These are phyloP conservation scores for Luidia sarsii DNA, from an alignment of 53 echinoderm and acorn worm genomes.

Conservation along the genomic window DNA sequence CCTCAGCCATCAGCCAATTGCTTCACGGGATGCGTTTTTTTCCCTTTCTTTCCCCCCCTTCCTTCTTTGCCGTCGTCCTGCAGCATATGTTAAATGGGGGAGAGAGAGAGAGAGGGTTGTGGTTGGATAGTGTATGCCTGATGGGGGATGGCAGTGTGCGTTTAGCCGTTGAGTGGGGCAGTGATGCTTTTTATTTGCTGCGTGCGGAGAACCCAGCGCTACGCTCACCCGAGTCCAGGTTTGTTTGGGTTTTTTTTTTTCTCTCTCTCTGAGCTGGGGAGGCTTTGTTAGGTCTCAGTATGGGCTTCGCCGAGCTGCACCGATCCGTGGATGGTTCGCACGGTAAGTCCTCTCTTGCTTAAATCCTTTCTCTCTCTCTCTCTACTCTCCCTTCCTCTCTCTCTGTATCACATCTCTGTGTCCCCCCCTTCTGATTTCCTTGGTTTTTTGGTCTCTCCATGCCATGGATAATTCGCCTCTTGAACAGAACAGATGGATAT, in stretches of 20 bases:
- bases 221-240: too few relatives aligned
- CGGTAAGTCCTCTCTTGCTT: conserved; percentile 8
- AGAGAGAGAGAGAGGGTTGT: not conserved
- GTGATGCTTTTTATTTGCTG: too few relatives aligned
- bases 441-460: too few relatives aligned
- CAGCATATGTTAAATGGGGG: not conserved
- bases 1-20: conserved; percentile 40
- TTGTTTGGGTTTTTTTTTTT: conserved; percentile 9
- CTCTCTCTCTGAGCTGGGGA: too few relatives aligned
- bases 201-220: too few relatives aligned
- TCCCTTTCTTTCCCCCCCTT: not conserved
- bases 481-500: too few relatives aligned
- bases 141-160: not conserved
- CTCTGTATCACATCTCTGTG: too few relatives aligned
- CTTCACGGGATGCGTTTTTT: not conserved
- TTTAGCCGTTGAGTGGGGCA: not conserved
- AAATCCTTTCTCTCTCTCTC: not conserved
- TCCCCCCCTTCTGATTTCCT: too few relatives aligned
- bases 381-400: not conserved
- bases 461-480: too few relatives aligned
- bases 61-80: not conserved
- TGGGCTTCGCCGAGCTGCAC: not conserved
- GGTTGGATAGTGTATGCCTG: too few relatives aligned
- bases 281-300: conserved; percentile 41
- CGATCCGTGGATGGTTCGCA: not conserved